Percentiles rank a stretch among this genome's conserved stretches.
Conservation (phyloP, 2,113 vertebrate species). For the Arizona elegans region DNA sequence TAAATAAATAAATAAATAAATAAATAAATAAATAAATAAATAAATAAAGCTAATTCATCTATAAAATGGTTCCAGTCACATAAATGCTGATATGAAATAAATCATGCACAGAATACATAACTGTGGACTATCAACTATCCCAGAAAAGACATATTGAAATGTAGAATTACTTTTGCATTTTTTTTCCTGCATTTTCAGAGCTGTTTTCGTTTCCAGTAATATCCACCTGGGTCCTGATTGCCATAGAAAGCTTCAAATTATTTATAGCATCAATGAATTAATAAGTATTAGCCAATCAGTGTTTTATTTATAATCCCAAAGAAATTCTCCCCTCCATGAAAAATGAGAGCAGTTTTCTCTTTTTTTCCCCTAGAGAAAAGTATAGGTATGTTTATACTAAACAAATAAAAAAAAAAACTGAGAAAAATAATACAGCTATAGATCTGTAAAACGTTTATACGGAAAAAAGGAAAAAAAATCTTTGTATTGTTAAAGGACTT, state of each 20-base stretch:
- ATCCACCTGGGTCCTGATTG: neutral
- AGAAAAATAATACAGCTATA: neutral
- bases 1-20: too few species aligned
- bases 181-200: neutral
- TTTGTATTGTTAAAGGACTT: neutral
- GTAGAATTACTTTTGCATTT: neutral
- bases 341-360: neutral
- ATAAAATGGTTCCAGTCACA: neutral
- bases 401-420: neutral
- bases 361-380: neutral
- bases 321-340: neutral
- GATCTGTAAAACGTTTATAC: constrained; percentile 8
- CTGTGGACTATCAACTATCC: neutral
- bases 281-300: neutral
- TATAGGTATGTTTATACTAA: neutral
- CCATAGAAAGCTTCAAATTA: neutral
- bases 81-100: neutral
- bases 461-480: neutral
- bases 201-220: neutral
- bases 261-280: neutral
- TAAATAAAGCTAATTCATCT: too few species aligned
- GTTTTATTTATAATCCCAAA: neutral
- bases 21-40: too few species aligned
- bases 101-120: neutral
- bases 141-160: neutral